These are phyloP conservation scores for Heliangelus exortis DNA, from an alignment of 2,797 vertebrate genomes.

Conservation along the genomic window DNA sequence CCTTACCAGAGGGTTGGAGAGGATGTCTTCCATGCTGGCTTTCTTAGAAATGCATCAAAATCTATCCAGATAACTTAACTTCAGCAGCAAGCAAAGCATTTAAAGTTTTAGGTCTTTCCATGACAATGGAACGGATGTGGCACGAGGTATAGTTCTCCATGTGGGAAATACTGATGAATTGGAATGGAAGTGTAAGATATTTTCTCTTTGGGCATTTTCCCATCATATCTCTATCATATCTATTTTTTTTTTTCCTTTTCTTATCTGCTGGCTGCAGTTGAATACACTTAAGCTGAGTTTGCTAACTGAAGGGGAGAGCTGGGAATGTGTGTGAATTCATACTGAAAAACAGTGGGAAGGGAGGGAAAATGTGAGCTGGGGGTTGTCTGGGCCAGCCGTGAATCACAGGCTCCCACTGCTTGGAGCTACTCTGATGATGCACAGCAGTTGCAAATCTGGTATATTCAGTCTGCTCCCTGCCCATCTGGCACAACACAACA, in stretches of 20 bases:
- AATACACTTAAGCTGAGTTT: background rate
- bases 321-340: background rate
- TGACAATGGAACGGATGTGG: background rate
- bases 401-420: background rate
- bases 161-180: background rate
- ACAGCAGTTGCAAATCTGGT: background rate
- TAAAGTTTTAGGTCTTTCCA: background rate
- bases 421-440: background rate
- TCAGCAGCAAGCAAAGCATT: background rate
- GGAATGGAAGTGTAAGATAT: background rate
- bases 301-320: background rate
- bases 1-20: background rate
- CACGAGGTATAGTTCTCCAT: background rate
- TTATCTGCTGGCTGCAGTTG: background rate
- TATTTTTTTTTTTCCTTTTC: background rate
- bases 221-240: background rate
- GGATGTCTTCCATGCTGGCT: background rate
- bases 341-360: background rate
- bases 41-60: background rate
- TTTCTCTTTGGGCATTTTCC: background rate
- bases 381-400: background rate
- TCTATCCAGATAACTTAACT: background rate
- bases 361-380: background rate
- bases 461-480: background rate
- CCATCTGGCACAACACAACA: background rate